These are phyloP conservation scores for Rallus crepitans DNA, from an alignment of 2,797 vertebrate species.

Conservation along the genomic window DNA sequence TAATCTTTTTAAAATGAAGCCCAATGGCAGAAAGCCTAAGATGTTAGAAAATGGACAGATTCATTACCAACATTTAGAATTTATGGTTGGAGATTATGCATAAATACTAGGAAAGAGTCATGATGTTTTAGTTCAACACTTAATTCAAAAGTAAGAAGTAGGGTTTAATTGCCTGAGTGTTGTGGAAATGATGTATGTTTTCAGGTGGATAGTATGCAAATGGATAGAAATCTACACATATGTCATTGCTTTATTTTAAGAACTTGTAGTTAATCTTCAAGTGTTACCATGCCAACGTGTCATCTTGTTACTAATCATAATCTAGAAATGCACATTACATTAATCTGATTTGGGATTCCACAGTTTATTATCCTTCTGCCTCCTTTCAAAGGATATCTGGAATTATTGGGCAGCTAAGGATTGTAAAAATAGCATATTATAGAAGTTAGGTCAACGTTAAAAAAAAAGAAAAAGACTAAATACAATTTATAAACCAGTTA, in stretches of 20 bases:
- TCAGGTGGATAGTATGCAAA: slow-evolving; percentile 41
- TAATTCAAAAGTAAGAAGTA: not conserved
- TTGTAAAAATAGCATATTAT: not conserved
- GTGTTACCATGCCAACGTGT: slow-evolving; percentile 77
- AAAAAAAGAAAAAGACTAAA: not conserved
- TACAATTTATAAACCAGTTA: not conserved
- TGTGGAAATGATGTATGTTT: slow-evolving; percentile 13
- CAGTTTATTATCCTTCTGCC: slow-evolving; percentile 4
- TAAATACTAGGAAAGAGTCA: not conserved
- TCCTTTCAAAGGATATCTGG: slow-evolving; percentile 22
- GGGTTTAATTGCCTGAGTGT: slow-evolving; percentile 10
- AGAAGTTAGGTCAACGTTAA: not conserved
- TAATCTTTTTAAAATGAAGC: not conserved
- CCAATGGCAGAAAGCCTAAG: not conserved
- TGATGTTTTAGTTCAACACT: not conserved
- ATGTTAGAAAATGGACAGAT: not conserved
- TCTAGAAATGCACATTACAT: slow-evolving; percentile 43
- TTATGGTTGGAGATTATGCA: not conserved
- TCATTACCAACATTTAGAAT: not conserved
- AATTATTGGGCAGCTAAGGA: not conserved
- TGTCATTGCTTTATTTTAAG: slow-evolving; percentile 75
- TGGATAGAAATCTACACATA: slow-evolving; percentile 45
- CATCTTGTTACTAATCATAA: slow-evolving; percentile 70
- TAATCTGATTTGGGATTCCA: slow-evolving; percentile 63
- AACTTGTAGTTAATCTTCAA: slow-evolving; percentile 58